phyloP scores from a whole-genome alignment of 30 jellyfish, hydroid and myxozoan species.

The Aurelia sp. region DNA sequence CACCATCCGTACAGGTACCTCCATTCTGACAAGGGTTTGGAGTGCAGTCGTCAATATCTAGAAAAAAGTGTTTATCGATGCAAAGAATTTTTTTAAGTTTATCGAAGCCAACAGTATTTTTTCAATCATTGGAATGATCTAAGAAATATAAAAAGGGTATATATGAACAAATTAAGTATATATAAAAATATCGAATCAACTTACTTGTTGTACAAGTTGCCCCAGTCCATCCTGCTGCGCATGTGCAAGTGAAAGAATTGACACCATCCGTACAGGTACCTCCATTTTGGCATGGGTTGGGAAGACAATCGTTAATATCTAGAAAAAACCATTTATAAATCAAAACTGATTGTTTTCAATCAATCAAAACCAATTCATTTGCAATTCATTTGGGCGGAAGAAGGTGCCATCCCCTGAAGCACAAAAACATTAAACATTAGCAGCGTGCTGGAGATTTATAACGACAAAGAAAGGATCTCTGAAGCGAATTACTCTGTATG shows the following conservation, averaged over 20 bases:
- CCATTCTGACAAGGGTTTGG: slow-evolving; percentile 23
- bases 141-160: background rate
- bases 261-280: slow-evolving; percentile 7
- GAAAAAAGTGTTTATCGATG: background rate
- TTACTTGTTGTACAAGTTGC: background rate
- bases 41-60: background rate
- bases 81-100: background rate
- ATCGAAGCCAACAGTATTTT: background rate
- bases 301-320: background rate
- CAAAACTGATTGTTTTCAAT: background rate
- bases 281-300: slow-evolving; percentile 26
- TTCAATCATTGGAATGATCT: background rate
- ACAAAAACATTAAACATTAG: too few species aligned
- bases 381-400: too few species aligned
- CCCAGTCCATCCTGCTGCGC: slow-evolving; percentile 24
- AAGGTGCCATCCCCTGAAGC: too few species aligned
- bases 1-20: slow-evolving; percentile 1
- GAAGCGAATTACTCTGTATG: too few species aligned
- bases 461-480: too few species aligned
- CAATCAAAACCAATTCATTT: too few species aligned
- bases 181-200: too few species aligned
- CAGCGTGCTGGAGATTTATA: too few species aligned
- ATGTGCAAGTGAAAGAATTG: background rate
- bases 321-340: background rate
- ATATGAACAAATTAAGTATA: too few species aligned